Evolutionary conservation across 2,888 invertebrate species (phyloP).

Genomic region (Tetranychus truncatus): DNA sequence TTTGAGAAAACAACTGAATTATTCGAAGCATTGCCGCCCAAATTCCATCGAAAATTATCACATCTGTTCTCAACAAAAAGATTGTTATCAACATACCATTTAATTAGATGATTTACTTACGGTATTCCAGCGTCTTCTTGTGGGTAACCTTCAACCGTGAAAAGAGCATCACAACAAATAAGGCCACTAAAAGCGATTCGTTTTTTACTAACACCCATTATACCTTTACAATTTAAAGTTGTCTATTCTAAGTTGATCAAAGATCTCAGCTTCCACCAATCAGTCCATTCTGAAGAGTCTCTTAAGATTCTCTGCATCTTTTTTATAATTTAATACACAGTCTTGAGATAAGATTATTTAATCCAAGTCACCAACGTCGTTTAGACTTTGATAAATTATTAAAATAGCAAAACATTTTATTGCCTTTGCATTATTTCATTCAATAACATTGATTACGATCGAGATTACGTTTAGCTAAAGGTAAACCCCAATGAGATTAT

Average conservation of each 20-base stretch:
- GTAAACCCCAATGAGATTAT: too few relatives aligned
- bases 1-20: slow-evolving; percentile 44
- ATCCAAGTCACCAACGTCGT: too few relatives aligned
- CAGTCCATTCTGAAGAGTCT: too few relatives aligned
- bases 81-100: neutral
- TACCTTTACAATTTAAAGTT: neutral
- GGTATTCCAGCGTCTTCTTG: neutral
- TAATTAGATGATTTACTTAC: neutral
- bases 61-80: neutral
- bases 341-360: too few relatives aligned
- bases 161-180: neutral
- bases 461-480: too few relatives aligned
- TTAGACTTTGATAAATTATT: too few relatives aligned
- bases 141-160: neutral
- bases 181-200: neutral
- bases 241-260: neutral
- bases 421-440: too few relatives aligned
- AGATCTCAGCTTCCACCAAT: too few relatives aligned
- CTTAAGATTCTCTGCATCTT: too few relatives aligned
- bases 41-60: slow-evolving; percentile 37
- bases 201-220: neutral
- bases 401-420: too few relatives aligned
- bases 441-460: too few relatives aligned
- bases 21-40: slow-evolving; percentile 54
- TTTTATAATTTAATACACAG: too few relatives aligned